phyloP scores from a whole-genome alignment of 2,888 invertebrate genomes.

The Andrena haemorrhoa region DNA sequence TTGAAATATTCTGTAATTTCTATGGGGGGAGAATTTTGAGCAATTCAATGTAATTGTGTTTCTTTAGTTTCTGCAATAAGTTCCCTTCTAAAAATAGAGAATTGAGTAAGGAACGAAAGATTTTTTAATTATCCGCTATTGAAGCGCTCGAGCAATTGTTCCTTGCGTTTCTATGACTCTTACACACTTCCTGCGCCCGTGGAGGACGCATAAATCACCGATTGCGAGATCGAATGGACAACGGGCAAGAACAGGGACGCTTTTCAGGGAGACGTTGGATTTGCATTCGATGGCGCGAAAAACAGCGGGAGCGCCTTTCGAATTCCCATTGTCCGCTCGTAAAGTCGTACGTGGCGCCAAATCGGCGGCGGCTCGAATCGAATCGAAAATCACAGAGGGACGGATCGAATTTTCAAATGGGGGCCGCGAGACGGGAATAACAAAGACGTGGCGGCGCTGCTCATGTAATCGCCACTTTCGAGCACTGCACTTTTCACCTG shows the following conservation, averaged over 20 bases:
- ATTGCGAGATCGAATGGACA: background rate
- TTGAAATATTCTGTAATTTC: too few relatives aligned
- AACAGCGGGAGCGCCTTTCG: constrained; percentile 27
- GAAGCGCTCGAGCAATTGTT: background rate
- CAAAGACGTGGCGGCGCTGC: constrained; percentile 22
- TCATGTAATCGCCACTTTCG: constrained; percentile 51
- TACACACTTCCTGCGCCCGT: background rate
- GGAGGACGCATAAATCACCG: background rate
- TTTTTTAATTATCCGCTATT: background rate
- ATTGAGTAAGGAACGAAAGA: background rate
- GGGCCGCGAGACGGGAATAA: constrained; percentile 44
- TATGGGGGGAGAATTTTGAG: too few relatives aligned
- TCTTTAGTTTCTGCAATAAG: too few relatives aligned
- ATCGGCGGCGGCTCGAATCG: constrained; percentile 40
- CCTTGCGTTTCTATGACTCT: background rate
- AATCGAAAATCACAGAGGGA: constrained; percentile 13
- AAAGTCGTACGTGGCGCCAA: constrained; percentile 48
- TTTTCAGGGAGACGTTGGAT: background rate
- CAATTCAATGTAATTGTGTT: too few relatives aligned
- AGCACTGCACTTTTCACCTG: constrained; percentile 37
- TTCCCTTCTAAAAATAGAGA: background rate
- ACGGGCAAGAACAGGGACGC: background rate
- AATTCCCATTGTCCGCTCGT: constrained; percentile 33
- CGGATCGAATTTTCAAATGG: constrained; percentile 52
- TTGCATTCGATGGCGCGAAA: constrained; percentile 17